Conservation (phyloP, 2,888 invertebrate genomes). For the Cynaeus angustus region DNA sequence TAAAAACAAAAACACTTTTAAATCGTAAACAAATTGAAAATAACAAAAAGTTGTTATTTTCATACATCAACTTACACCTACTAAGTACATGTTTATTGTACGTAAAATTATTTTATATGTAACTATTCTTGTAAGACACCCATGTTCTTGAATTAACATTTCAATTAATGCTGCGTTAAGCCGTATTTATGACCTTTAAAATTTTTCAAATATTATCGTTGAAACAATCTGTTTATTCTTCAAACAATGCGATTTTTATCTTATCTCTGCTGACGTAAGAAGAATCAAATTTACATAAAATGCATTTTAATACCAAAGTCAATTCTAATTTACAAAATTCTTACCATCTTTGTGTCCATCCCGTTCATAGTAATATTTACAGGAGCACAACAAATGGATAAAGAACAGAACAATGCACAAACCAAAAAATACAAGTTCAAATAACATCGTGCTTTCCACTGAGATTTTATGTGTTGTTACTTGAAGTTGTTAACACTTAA, state of each 20-base stretch:
- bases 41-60: too few species aligned
- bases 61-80: too few species aligned
- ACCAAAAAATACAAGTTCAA: slow-evolving; percentile 32
- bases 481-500: slow-evolving; percentile 31
- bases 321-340: slow-evolving; percentile 11
- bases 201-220: slow-evolving; percentile 3
- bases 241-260: slow-evolving; percentile 28
- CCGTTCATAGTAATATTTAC: slow-evolving; percentile 19
- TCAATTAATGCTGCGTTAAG: too few species aligned
- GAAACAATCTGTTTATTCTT: slow-evolving; percentile 27
- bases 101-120: too few species aligned
- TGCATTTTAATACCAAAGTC: not conserved
- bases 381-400: slow-evolving; percentile 33
- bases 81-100: too few species aligned
- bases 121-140: too few species aligned
- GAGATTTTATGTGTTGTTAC: slow-evolving; percentile 15
- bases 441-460: slow-evolving; percentile 33
- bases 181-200: not conserved
- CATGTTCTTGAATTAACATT: too few species aligned
- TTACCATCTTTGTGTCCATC: slow-evolving; percentile 30
- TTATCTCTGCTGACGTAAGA: slow-evolving; percentile 33
- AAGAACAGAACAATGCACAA: slow-evolving; percentile 36
- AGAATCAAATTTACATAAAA: slow-evolving; percentile 4
- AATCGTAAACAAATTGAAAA: too few species aligned
- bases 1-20: too few species aligned